phyloP scores from a whole-genome alignment of 2,888 invertebrate species.

The Philereme transversata region DNA sequence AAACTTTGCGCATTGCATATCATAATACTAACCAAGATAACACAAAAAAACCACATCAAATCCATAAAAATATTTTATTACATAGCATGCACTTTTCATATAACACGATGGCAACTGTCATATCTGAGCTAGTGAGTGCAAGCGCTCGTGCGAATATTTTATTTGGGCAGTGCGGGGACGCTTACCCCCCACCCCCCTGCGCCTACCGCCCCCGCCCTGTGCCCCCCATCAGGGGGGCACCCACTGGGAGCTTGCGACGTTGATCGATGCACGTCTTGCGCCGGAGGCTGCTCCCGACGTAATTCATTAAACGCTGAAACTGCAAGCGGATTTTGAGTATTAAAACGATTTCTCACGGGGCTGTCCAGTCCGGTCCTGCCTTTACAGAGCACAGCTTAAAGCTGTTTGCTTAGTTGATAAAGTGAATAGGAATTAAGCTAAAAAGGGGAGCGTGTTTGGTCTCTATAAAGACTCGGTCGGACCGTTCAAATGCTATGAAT shows the following conservation, averaged over 20 bases:
- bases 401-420: slow-evolving; percentile 64
- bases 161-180: slow-evolving; percentile 78
- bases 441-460: slow-evolving; percentile 50
- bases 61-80: slow-evolving; percentile 22
- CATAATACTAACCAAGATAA: slow-evolving; percentile 1
- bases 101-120: slow-evolving; percentile 64
- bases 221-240: slow-evolving; percentile 9
- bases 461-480: slow-evolving; percentile 40
- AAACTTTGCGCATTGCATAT: neutral
- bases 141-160: slow-evolving; percentile 73
- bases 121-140: slow-evolving; percentile 66
- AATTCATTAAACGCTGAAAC: slow-evolving; percentile 84
- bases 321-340: slow-evolving; percentile 83
- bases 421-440: slow-evolving; percentile 69
- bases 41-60: slow-evolving; percentile 5
- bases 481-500: slow-evolving; percentile 45
- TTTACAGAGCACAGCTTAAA: slow-evolving; percentile 61
- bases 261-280: slow-evolving; percentile 87
- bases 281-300: slow-evolving; percentile 84
- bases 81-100: slow-evolving; percentile 36
- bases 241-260: slow-evolving; percentile 71
- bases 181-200: slow-evolving; percentile 54
- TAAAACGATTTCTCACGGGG: slow-evolving; percentile 83
- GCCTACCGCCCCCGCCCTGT: slow-evolving; percentile 58
- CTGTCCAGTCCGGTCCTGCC: slow-evolving; percentile 72